Conservation (phyloP, 2,797 vertebrate genomes). For the Menidia menidia region DNA sequence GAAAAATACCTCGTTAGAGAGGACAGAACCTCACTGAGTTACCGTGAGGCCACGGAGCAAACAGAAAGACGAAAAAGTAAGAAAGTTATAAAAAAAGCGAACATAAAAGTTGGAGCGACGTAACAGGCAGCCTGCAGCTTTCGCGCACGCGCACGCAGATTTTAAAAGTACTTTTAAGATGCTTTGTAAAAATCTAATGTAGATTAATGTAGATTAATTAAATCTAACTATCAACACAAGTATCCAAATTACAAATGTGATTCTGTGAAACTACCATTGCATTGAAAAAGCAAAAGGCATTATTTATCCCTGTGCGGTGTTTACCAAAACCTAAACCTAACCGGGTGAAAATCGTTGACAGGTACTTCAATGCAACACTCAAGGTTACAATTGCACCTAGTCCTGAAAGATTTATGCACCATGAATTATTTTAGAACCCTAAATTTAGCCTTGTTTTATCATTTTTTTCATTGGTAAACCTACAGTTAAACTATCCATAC, state of each 20-base stretch:
- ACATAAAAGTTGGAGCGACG: too few relatives aligned
- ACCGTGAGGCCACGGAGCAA: too few relatives aligned
- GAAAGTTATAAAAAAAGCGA: too few relatives aligned
- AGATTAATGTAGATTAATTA: background rate
- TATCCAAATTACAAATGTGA: constrained; percentile 62
- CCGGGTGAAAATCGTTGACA: constrained; percentile 25
- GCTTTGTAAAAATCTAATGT: too few relatives aligned
- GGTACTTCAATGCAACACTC: constrained; percentile 24
- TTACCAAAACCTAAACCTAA: constrained; percentile 29
- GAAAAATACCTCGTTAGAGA: too few relatives aligned
- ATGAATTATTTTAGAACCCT: too few relatives aligned
- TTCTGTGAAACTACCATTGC: constrained; percentile 35
- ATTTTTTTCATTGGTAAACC: constrained; percentile 49
- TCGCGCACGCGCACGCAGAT: too few relatives aligned
- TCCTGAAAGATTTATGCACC: background rate
- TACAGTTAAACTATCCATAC: constrained; percentile 39
- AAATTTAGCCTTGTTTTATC: constrained; percentile 2
- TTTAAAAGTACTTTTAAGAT: too few relatives aligned
- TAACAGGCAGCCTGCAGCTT: too few relatives aligned
- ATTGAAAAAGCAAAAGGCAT: constrained; percentile 34
- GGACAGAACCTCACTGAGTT: too few relatives aligned
- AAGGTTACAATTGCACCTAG: constrained; percentile 26
- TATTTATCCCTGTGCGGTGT: constrained; percentile 56
- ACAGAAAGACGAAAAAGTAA: too few relatives aligned
- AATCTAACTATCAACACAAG: constrained; percentile 45